Percentiles rank a stretch among this genome's conserved stretches.
Conservation (phyloP, 2,797 vertebrate species). For the Sebastes itinus region DNA sequence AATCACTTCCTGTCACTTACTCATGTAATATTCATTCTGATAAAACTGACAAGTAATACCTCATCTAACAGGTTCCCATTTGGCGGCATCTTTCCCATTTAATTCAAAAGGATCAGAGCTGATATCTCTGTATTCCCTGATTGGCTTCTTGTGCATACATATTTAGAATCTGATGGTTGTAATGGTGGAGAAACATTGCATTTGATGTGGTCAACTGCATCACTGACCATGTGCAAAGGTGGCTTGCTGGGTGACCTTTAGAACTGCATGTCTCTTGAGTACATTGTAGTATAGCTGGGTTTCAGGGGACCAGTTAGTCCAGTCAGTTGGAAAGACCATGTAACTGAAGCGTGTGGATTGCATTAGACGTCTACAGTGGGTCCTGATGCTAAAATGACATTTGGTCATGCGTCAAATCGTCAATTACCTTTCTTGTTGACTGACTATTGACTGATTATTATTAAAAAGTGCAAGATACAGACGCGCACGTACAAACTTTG, state of each 20-base stretch:
- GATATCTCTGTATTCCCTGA: not conserved
- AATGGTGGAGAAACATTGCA: slow-evolving; percentile 11
- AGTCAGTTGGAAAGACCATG: slow-evolving; percentile 16
- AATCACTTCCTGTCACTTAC: slow-evolving; percentile 42
- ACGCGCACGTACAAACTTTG: not conserved
- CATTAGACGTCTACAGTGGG: slow-evolving; percentile 6
- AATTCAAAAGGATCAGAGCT: not conserved
- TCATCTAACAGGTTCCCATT: not conserved
- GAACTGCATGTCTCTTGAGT: not conserved
- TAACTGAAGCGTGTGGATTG: slow-evolving; percentile 9
- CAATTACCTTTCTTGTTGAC: not conserved
- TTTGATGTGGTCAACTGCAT: not conserved
- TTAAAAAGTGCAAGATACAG: not conserved
- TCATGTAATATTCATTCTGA: slow-evolving; percentile 16
- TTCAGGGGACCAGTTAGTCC: slow-evolving; percentile 12
- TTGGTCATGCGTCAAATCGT: not conserved
- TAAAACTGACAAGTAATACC: slow-evolving; percentile 13
- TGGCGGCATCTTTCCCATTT: not conserved
- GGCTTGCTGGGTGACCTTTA: slow-evolving; percentile 1
- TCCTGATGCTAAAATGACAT: slow-evolving; percentile 1
- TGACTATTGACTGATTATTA: not conserved
- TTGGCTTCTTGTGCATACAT: not conserved
- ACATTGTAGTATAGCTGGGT: not conserved
- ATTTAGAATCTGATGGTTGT: not conserved
- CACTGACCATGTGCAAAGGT: not conserved